Evolutionary conservation across 2,797 vertebrate genomes (phyloP).

Genomic region (Podarcis lilfordi): DNA sequence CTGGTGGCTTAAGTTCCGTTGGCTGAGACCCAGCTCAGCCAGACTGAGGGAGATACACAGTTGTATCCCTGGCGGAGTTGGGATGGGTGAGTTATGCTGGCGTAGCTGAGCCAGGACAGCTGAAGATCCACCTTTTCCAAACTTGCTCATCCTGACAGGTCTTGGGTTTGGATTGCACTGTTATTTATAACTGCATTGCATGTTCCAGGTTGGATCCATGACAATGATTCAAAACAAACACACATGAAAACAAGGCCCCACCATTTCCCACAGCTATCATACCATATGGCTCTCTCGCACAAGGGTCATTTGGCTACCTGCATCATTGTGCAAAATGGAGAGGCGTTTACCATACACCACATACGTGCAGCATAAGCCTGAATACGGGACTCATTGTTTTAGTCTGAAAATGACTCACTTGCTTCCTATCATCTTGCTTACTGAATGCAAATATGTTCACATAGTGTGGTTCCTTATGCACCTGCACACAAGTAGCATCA

Average conservation of each 20-base stretch:
- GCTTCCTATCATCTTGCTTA: background rate
- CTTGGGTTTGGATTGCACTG: too few species aligned
- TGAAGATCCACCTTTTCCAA: too few species aligned
- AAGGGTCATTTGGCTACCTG: background rate
- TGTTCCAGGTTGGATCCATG: background rate
- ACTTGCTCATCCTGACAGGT: too few species aligned
- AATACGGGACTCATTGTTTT: background rate
- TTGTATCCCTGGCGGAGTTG: too few species aligned
- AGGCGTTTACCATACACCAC: background rate
- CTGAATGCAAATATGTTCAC: background rate
- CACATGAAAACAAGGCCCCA: background rate
- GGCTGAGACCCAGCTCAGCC: too few species aligned
- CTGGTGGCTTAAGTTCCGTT: too few species aligned
- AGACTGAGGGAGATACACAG: too few species aligned
- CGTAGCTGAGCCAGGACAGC: too few species aligned
- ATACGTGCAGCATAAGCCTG: background rate
- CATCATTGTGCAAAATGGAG: background rate
- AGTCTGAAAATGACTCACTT: background rate
- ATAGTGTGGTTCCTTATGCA: background rate
- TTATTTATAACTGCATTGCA: too few species aligned
- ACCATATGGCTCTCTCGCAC: background rate
- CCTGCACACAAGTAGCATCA: background rate
- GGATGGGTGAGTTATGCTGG: too few species aligned
- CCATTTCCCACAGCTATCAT: background rate
- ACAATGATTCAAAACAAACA: background rate